phyloP scores from a whole-genome alignment of 2,888 invertebrate genomes.

The Phyllotreta cruciferae region DNA sequence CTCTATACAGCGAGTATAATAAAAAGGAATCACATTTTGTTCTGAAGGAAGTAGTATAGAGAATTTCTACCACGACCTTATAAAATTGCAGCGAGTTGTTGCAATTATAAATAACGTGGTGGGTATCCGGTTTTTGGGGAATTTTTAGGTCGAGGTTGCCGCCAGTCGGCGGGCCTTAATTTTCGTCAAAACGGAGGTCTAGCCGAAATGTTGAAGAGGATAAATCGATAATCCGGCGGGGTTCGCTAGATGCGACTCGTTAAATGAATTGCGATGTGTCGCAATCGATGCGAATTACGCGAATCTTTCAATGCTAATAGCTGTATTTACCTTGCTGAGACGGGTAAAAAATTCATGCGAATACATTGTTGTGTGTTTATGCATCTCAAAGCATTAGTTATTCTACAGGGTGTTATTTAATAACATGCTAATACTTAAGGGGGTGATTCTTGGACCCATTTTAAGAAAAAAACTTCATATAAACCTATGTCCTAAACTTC shows the following conservation, averaged over 20 bases:
- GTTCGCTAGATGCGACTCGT: neutral
- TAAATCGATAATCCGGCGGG: neutral
- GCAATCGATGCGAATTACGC: no score
- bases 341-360: neutral
- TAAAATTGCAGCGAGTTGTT: neutral
- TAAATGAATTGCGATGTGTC: neutral
- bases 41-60: no score
- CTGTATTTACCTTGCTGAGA: neutral
- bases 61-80: neutral
- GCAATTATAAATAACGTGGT: conserved; percentile 13
- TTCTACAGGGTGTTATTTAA: no score
- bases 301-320: no score
- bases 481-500: no score
- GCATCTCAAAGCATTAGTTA: no score
- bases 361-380: no score
- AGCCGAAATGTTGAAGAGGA: conserved; percentile 1
- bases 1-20: no score
- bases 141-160: conserved; percentile 17
- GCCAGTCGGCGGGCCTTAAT: conserved; percentile 2
- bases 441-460: no score
- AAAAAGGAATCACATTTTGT: no score
- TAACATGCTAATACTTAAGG: no score
- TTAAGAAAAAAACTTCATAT: no score
- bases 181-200: conserved; percentile 13
- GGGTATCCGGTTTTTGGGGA: conserved; percentile 6